These are phyloP conservation scores for Cryptotermes secundus DNA, from an alignment of 1,140 invertebrate species.

Conservation along the genomic window DNA sequence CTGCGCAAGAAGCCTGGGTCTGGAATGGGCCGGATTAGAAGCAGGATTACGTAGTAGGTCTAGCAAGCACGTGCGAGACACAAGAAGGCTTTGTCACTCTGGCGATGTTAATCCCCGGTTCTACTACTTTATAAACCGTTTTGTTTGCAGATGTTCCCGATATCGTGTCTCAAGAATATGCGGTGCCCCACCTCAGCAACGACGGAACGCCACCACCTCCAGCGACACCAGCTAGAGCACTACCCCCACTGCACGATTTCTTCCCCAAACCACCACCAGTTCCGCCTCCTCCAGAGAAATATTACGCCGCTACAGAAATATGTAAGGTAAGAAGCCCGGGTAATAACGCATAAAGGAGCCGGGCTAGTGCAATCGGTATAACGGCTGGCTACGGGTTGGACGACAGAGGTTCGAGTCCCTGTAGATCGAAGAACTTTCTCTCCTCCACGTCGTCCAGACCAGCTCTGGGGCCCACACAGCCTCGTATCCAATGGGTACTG, in stretches of 20 bases:
- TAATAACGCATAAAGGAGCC: no score
- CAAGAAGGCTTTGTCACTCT: neutral
- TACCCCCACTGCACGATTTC: constrained; percentile 58
- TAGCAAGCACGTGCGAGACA: neutral
- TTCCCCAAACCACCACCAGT: constrained; percentile 65
- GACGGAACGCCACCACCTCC: constrained; percentile 38
- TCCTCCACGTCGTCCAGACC: no score
- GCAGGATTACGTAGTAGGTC: neutral
- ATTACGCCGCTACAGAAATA: constrained; percentile 70
- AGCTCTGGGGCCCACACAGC: no score
- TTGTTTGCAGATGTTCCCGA: constrained; percentile 55
- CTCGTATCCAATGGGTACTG: no score
- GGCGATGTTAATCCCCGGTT: neutral
- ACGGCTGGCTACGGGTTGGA: no score
- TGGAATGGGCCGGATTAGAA: neutral
- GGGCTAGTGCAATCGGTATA: no score
- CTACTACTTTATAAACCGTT: neutral
- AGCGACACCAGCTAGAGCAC: constrained; percentile 49
- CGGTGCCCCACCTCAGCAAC: constrained; percentile 51
- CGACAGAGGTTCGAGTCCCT: no score
- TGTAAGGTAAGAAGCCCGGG: constrained; percentile 55
- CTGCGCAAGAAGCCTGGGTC: neutral
- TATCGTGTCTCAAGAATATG: constrained; percentile 59
- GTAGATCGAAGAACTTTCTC: no score
- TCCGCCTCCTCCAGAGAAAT: constrained; percentile 70